Conservation (phyloP, 2,113 vertebrate species). For the Fulica atra region DNA sequence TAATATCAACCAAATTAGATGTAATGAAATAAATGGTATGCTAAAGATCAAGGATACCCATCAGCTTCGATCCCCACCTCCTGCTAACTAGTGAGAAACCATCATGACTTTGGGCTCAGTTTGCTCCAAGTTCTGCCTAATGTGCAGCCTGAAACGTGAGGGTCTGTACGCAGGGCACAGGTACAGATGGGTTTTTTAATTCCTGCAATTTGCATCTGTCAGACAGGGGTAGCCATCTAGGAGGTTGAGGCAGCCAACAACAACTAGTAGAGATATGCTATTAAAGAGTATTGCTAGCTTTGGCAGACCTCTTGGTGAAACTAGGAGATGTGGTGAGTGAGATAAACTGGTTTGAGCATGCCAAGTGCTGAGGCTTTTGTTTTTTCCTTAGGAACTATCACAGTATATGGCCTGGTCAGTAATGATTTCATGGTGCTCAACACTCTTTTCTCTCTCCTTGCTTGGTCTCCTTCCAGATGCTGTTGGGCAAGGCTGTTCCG, state of each 20-base stretch:
- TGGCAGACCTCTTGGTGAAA: background rate
- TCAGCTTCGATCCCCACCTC: background rate
- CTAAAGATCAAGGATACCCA: slow-evolving; percentile 66
- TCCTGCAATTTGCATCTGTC: background rate
- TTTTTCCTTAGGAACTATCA: background rate
- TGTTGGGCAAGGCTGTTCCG: background rate
- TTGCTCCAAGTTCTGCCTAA: background rate
- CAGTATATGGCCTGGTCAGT: background rate
- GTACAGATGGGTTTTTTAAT: background rate
- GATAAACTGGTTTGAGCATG: background rate
- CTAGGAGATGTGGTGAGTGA: background rate
- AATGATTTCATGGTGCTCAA: background rate
- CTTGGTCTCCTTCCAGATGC: background rate
- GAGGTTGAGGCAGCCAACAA: background rate
- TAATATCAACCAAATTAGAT: slow-evolving; percentile 82
- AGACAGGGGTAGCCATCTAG: background rate
- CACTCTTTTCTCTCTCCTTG: background rate
- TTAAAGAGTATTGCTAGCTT: background rate
- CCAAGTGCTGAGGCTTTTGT: background rate
- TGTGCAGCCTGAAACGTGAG: background rate
- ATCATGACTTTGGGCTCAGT: slow-evolving; percentile 58
- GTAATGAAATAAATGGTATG: slow-evolving; percentile 81
- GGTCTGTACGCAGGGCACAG: background rate
- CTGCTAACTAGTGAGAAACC: background rate
- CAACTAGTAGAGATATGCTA: background rate